Percentiles rank a stretch among this genome's conserved stretches.
Evolutionary conservation across 2,888 invertebrate genomes (phyloP).

Genomic region (Agrypnus murinus): DNA sequence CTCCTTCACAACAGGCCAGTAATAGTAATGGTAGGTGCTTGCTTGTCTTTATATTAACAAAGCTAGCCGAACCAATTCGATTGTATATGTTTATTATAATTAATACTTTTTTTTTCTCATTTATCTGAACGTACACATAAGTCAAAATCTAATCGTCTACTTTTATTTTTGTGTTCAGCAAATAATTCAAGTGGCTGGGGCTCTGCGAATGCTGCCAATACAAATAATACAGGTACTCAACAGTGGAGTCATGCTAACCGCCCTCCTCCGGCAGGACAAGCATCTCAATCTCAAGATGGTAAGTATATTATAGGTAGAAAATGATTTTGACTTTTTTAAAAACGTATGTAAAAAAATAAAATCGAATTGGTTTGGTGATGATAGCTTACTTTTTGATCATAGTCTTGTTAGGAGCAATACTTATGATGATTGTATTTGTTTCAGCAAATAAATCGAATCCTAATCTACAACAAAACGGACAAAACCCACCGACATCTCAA

Average conservation of each 20-base stretch:
- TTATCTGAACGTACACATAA: too few species aligned
- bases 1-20: slow-evolving; percentile 79
- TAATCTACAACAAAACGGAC: slow-evolving; percentile 71
- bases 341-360: not conserved
- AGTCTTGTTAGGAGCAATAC: too few species aligned
- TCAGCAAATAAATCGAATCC: slow-evolving; percentile 69
- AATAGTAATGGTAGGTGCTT: slow-evolving; percentile 75
- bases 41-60: not conserved
- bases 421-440: slow-evolving; percentile 11
- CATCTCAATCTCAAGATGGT: slow-evolving; percentile 67
- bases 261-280: slow-evolving; percentile 66
- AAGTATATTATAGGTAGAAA: slow-evolving; percentile 48
- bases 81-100: too few species aligned
- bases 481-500: slow-evolving; percentile 69
- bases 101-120: too few species aligned
- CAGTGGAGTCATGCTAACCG: slow-evolving; percentile 70
- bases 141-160: slow-evolving; percentile 20
- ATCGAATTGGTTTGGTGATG: slow-evolving; percentile 23
- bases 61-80: slow-evolving; percentile 44
- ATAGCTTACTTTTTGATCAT: not conserved
- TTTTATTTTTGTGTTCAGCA: slow-evolving; percentile 55
- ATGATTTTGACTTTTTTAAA: not conserved
- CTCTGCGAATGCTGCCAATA: slow-evolving; percentile 69
- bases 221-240: slow-evolving; percentile 68
- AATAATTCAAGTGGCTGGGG: slow-evolving; percentile 73